Evolutionary conservation across 1,140 invertebrate species (phyloP), one percentile per base, ranked within the genome.

Genomic region (Drosophila leontia): DNA sequence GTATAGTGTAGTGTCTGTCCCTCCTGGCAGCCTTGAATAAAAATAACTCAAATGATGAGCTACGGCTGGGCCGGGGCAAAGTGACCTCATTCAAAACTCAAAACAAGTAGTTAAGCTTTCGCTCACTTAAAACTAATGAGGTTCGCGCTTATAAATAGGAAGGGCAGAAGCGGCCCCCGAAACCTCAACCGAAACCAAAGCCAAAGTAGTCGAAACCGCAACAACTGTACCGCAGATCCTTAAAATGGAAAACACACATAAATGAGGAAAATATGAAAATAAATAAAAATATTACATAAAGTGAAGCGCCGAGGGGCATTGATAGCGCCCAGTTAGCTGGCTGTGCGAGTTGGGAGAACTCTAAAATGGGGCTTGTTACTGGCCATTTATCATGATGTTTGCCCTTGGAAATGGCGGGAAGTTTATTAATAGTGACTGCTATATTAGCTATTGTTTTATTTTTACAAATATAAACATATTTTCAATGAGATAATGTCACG

Each of bases 121-220:
- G 85, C 78, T 88, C 84, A 88, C 84, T 88, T 88, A 90, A 88
- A 88, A 88, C 84, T 88, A 88, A 88, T 88, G 84, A 88, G 84
- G 72, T 84, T 70, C 81, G 84, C 74, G 77, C 68, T 60, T 90
- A 88, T 90, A 88, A 90, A 88, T 88, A 88, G 80, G 61, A 75
- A 77, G 57, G 65, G 44, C 75, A 63, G 50, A 59, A 39, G 44
- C 12, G 56, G 47, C 61, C 34, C 50, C 58, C 34, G 13, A 26
- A 56, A 37, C 63, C 37, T 13, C 32, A 47, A 47, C 56, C 56
- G 13, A 37, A 71, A 56, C 63, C 55, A 32, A 37, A 71, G 45
- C 63, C 50, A 55, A 72, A 71, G 69, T 72, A 72, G 69, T 72
- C 44, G 19, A 72, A 72, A 72, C 69, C 69, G 69, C 69, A 72